Evolutionary conservation across 2,888 invertebrate species (phyloP), one percentile per base, ranked within the genome.

Genomic region (Cepaea hortensis): DNA sequence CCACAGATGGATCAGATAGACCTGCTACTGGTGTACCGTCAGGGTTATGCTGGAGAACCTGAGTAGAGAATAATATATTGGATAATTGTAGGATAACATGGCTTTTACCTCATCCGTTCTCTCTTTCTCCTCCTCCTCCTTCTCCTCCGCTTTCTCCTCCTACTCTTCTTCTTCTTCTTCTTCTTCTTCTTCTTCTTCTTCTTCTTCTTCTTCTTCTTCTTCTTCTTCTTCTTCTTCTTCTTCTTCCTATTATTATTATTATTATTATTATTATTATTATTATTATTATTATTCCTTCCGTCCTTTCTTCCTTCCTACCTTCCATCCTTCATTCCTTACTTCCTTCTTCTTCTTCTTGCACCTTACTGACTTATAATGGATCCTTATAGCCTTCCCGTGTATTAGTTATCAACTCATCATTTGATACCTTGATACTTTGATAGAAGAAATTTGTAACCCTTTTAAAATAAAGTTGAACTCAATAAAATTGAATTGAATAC

Each of bases 1-100:
- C 68, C 35, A 79, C 23, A 1, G 81, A 77, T 3, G 87, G 72
- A 55, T 83, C 73, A 13, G 88, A 83, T 65, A 88, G 80, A 13
- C 82, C 87, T 0, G 13, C n/a, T 0, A 70, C 75, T 2, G 88
- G 88, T n/a, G 83, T 87, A 35, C 88, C 88, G 55, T 88, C 88
- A 0, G 75, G 15, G 3, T 77, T 80, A n/a, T 61, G n/a, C 62
- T 88, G 88, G 18, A 88, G 76, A 23, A 85, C 76, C 88, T 88
- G 82, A 11, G n/a, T 23, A 6, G 13, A 77, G 6, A 68, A n/a
- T 68, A 68, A 20, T 68, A 6, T n/a, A 68, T 18, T 11, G n/a
- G 11, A 18, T 68, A n/a, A n/a, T 15, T 68, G 20, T 20, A 5
- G 18, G 18, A 65, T 1, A 18, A 65, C 65, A 13, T 13, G 13